Evolutionary conservation across 2,888 invertebrate species (phyloP).

Genomic region (Idaea straminata): DNA sequence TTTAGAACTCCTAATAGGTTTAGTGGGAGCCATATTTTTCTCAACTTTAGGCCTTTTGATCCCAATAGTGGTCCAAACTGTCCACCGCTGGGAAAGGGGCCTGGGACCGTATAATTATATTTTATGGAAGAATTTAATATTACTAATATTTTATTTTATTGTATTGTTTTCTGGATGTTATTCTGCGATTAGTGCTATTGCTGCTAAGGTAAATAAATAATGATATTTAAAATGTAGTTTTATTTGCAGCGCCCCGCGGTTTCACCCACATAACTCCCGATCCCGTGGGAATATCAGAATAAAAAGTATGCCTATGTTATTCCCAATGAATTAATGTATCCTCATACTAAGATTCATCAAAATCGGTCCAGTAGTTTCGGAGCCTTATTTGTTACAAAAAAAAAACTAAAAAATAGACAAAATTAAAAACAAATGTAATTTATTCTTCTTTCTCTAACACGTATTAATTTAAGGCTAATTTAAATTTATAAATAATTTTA

Average conservation of each 20-base stretch:
- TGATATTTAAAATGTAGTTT: background rate
- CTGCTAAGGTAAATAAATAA: constrained; percentile 33
- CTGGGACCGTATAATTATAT: constrained; percentile 83
- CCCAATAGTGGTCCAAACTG: constrained; percentile 86
- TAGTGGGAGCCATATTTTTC: constrained; percentile 91
- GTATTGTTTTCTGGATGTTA: constrained; percentile 63
- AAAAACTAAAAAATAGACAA: too few relatives aligned
- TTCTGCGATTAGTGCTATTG: constrained; percentile 49
- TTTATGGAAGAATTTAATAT: constrained; percentile 82
- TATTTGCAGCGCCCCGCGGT: too few relatives aligned
- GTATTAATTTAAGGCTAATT: background rate
- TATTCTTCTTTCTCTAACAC: background rate
- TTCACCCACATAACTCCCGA: too few relatives aligned
- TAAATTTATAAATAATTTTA: background rate
- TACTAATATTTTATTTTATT: constrained; percentile 55
- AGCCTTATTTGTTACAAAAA: too few relatives aligned
- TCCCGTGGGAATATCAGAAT: too few relatives aligned
- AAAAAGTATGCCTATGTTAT: too few relatives aligned
- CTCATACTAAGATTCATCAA: too few relatives aligned
- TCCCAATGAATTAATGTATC: too few relatives aligned
- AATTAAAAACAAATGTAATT: background rate
- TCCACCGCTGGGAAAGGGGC: constrained; percentile 84
- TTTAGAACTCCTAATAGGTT: constrained; percentile 90
- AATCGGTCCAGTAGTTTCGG: too few relatives aligned
- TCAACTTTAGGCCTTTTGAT: constrained; percentile 87